These are phyloP conservation scores for Mactromeris polynyma DNA, from an alignment of 2,888 invertebrate species.

Conservation along the genomic window DNA sequence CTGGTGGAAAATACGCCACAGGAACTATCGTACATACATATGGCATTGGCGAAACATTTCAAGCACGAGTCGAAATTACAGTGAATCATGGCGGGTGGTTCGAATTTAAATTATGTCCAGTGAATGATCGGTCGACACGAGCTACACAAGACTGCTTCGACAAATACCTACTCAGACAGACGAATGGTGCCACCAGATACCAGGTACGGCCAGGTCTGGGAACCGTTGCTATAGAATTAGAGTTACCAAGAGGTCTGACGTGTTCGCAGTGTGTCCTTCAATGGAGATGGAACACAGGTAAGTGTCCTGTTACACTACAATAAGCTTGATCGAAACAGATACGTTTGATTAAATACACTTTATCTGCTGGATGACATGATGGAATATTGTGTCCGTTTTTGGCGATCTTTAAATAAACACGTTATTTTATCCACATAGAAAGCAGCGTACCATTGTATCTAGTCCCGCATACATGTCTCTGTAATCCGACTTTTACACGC, in stretches of 20 bases:
- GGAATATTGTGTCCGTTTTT: too few relatives aligned
- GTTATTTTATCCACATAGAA: too few relatives aligned
- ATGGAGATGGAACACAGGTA: slow-evolving; percentile 70
- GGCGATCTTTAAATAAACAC: too few relatives aligned
- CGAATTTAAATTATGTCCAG: slow-evolving; percentile 82
- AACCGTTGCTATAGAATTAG: slow-evolving; percentile 25
- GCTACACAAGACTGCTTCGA: slow-evolving; percentile 72
- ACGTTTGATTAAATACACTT: background rate
- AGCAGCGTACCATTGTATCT: too few relatives aligned
- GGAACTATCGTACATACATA: slow-evolving; percentile 79
- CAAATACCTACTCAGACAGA: slow-evolving; percentile 59
- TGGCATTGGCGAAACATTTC: slow-evolving; percentile 76
- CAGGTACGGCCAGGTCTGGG: slow-evolving; percentile 41
- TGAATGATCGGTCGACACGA: slow-evolving; percentile 51
- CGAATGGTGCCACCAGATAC: slow-evolving; percentile 45
- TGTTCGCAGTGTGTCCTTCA: slow-evolving; percentile 66
- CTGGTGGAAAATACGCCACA: slow-evolving; percentile 80
- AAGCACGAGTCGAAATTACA: slow-evolving; percentile 79
- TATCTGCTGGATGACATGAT: too few relatives aligned
- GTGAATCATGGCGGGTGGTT: slow-evolving; percentile 84
- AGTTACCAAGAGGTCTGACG: slow-evolving; percentile 56
- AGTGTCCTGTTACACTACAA: background rate
- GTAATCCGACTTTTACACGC: too few relatives aligned
- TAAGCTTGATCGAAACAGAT: too few relatives aligned
- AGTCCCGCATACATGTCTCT: too few relatives aligned